phyloP scores from a whole-genome alignment of 2,888 invertebrate genomes.

The Hypercompe scribonia region DNA sequence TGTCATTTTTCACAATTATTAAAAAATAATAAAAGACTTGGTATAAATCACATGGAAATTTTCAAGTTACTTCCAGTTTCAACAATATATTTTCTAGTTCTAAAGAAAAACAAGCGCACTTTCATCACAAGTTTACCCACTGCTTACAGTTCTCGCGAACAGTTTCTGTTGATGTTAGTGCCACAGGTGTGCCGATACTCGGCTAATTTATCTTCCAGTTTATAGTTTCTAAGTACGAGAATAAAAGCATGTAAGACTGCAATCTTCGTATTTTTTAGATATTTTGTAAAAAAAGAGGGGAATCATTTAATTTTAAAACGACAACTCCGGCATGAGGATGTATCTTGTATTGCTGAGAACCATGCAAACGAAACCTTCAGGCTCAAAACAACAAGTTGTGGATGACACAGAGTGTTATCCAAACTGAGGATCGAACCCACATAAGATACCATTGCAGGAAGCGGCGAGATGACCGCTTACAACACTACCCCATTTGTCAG shows the following conservation, averaged over 20 bases:
- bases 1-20: too few species aligned
- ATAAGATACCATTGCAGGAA: too few species aligned
- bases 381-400: too few species aligned
- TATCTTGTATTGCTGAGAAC: too few species aligned
- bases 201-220: conserved; percentile 32
- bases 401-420: too few species aligned
- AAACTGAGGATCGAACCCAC: too few species aligned
- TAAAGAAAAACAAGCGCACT: conserved; percentile 17
- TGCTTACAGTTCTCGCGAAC: conserved; percentile 15
- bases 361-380: too few species aligned
- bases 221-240: conserved; percentile 7
- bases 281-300: too few species aligned
- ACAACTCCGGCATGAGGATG: too few species aligned
- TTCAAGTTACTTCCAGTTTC: not conserved
- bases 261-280: not conserved
- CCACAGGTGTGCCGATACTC: conserved; percentile 43
- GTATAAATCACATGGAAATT: not conserved
- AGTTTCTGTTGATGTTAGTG: conserved; percentile 24
- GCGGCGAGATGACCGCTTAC: too few species aligned
- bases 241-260: not conserved
- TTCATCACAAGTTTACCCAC: conserved; percentile 12
- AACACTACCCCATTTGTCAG: too few species aligned
- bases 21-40: not conserved
- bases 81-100: conserved; percentile 1
- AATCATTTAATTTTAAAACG: too few species aligned